Base-by-base conservation (phyloP, 92 coral and sea anemone species). In the Phymanthus crucifer region DNA sequence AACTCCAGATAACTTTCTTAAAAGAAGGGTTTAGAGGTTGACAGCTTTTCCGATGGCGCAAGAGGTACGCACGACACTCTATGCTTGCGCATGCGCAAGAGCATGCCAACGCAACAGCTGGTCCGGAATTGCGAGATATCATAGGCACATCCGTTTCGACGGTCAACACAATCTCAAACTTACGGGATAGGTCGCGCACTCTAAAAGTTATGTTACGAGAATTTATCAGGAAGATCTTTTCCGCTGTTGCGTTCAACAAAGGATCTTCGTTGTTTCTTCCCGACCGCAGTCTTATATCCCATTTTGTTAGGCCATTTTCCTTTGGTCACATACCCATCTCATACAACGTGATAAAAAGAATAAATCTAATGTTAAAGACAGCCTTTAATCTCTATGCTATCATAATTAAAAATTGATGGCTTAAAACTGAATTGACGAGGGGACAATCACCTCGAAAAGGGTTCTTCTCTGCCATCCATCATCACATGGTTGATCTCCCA, bases 401-500 rank as follows among this genome's bases (percentile, higher is more conserved):
- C 68, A 61, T 61, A 24, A 61, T 61, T 61, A 61, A 61, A 61
- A 61, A 12, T 61, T 61, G 36, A 61, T 61, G 26, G 34, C 35
- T 61, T 61, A 61, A 61, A 61, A n/a, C n/a, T n/a, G n/a, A 61
- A 61, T 61, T 61, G 3, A 61, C 29, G 34, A 54, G 27, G 6
- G 27, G 29, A 61, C 68, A 61, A 61, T 24, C 34, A 29, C 18
- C 13, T 61, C 29, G 68, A 61, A 61, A 9, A 19, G 64, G 26
- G 7, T 61, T 24, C 9, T 24, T 61, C 5, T 50, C 4, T 19
- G 1, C 27, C 64, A 54, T 23, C 68, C 16, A 27, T 61, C 68
- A 27, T 29, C 34, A 29, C 33, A 43, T 43, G 48, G 10, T 43
- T 43, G 16, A 43, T 43, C 13, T 43, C 14, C 48, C 48, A 43